A percentile compares a stretch with the other conserved stretches of the same genome.
These are phyloP conservation scores for Saccostrea echinata DNA, from an alignment of 1,140 invertebrate species.

Conservation along the genomic window DNA sequence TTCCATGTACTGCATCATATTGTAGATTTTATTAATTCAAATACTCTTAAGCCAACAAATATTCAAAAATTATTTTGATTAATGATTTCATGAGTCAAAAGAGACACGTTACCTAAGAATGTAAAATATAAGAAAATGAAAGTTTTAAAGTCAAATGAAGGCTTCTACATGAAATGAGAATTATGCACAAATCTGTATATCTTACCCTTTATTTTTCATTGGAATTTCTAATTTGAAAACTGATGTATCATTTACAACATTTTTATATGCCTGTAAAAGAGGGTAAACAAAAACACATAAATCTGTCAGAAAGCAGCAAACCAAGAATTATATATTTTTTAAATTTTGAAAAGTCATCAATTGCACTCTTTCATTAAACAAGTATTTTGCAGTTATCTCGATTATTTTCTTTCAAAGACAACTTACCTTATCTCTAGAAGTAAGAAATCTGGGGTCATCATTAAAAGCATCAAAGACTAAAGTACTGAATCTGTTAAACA, in stretches of 20 bases:
- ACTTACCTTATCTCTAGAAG: conserved; percentile 93
- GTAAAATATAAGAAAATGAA: no score
- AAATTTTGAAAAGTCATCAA: no score
- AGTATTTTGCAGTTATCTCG: no score
- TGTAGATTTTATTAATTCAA: no score
- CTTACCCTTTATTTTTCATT: conserved; percentile 83
- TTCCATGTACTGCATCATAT: no score
- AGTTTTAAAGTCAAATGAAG: no score
- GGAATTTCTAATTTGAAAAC: conserved; percentile 93
- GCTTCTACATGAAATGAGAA: no score
- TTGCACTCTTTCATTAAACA: no score
- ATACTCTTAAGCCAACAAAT: no score
- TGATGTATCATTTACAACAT: conserved; percentile 98
- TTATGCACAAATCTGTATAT: conserved; percentile 17
- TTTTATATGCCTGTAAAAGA: conserved; percentile 89
- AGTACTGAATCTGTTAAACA: conserved; percentile 95
- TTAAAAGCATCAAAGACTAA: conserved; percentile 97
- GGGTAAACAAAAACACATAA: conserved; percentile 32
- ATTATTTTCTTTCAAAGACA: background rate
- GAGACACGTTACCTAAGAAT: no score
- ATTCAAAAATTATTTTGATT: background rate
- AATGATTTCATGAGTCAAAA: background rate
- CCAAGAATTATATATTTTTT: background rate
- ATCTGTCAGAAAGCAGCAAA: background rate
- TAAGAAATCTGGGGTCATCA: conserved; percentile 98